Evolutionary conservation across 2,888 invertebrate species (phyloP).

Genomic region (Dryobota labecula): DNA sequence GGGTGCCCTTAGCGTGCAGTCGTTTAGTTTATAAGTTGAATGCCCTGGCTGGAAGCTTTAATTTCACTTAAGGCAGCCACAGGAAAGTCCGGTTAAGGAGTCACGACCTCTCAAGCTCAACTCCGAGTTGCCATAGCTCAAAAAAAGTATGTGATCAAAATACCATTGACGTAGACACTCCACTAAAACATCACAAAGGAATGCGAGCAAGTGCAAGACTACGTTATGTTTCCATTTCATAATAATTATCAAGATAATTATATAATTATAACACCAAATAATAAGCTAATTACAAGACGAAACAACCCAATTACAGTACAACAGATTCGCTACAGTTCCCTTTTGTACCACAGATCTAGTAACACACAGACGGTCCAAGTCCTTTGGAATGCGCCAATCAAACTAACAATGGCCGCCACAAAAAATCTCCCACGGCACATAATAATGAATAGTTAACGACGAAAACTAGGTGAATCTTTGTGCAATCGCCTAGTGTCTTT

Average conservation of each 20-base stretch:
- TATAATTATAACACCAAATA: conserved; percentile 39
- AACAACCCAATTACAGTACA: conserved; percentile 46
- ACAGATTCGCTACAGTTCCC: conserved; percentile 41
- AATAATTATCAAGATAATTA: conserved; percentile 36
- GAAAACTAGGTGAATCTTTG: conserved; percentile 91
- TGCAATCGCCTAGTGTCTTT: conserved; percentile 89
- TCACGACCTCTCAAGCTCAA: no score
- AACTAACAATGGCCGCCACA: conserved; percentile 85
- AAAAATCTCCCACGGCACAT: conserved; percentile 89
- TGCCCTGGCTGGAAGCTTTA: no score
- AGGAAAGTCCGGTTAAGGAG: no score
- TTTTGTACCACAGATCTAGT: conserved; percentile 57
- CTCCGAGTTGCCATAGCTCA: no score
- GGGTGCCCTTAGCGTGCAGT: no score
- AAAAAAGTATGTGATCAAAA: background rate
- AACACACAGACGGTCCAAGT: conserved; percentile 73
- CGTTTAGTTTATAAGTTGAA: no score
- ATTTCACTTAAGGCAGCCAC: no score
- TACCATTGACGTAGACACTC: background rate
- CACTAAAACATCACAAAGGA: background rate
- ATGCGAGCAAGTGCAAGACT: background rate
- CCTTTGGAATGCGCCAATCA: conserved; percentile 87
- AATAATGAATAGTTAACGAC: conserved; percentile 90
- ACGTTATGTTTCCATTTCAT: conserved; percentile 16
- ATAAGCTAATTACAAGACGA: conserved; percentile 50